Evolutionary conservation across 2,797 vertebrate species (phyloP).

Genomic region (Pipistrellus nathusii): DNA sequence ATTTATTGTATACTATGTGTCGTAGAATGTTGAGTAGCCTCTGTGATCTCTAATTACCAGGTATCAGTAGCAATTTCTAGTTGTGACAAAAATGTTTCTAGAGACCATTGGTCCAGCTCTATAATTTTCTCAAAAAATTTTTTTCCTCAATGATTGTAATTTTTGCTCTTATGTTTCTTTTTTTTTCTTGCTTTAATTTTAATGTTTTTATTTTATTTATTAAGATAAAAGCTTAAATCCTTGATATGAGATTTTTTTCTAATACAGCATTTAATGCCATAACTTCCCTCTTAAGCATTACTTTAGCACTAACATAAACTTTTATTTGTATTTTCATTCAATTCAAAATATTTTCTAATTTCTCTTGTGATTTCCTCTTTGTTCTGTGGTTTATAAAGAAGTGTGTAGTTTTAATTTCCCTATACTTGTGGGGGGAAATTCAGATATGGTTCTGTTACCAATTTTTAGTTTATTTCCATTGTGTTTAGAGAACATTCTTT

Average conservation of each 20-base stretch:
- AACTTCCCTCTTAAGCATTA: neutral
- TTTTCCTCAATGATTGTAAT: neutral
- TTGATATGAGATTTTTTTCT: neutral
- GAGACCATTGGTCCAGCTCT: neutral
- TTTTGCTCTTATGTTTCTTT: constrained; percentile 16
- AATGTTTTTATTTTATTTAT: neutral
- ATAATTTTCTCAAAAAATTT: neutral
- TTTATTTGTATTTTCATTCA: neutral
- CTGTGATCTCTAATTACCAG: neutral
- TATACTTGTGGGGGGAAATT: neutral
- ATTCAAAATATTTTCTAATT: neutral
- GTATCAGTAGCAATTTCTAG: neutral
- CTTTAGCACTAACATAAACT: neutral
- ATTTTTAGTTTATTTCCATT: neutral
- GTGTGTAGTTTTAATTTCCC: neutral
- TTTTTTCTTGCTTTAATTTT: neutral
- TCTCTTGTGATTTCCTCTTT: neutral
- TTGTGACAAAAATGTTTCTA: neutral
- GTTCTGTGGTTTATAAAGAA: neutral
- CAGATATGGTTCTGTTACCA: neutral
- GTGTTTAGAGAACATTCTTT: neutral
- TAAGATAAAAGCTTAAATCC: neutral
- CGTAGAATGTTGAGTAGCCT: neutral
- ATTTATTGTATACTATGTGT: neutral
- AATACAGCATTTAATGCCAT: neutral